Percentiles rank a stretch among this genome's conserved stretches.
Evolutionary conservation across 2,113 vertebrate genomes (phyloP).

Genomic region (Phaethornis superciliosus): DNA sequence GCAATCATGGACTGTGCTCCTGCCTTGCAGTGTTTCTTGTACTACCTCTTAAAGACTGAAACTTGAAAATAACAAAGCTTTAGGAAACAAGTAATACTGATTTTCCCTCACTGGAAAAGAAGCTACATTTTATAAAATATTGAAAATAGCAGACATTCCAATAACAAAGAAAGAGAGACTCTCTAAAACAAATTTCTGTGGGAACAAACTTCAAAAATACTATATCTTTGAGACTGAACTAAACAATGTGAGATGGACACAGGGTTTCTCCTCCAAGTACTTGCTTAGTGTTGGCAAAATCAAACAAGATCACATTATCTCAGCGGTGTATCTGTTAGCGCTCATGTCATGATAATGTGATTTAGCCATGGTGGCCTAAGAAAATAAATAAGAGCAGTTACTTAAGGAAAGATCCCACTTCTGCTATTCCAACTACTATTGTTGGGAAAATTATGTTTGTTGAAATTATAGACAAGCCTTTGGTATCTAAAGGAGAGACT

Average conservation of each 20-base stretch:
- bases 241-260: not conserved
- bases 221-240: not conserved
- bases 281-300: not conserved
- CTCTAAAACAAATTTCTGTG: not conserved
- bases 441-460: not conserved
- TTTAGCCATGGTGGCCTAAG: not conserved
- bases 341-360: fast-evolving
- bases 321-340: not conserved
- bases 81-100: not conserved
- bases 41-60: not conserved
- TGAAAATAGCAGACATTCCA: not conserved
- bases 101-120: not conserved
- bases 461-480: not conserved
- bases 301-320: not conserved
- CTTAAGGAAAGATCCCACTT: not conserved
- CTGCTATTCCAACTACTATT: not conserved
- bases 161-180: not conserved
- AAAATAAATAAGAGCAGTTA: not conserved
- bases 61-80: not conserved
- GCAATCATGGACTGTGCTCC: not conserved
- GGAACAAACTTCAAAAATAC: not conserved
- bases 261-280: not conserved
- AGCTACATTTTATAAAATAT: not conserved
- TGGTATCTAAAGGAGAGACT: not conserved
- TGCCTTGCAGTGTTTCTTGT: not conserved